Conservation (phyloP, 2,113 vertebrate genomes). For the Rhabdomys dilectus region DNA sequence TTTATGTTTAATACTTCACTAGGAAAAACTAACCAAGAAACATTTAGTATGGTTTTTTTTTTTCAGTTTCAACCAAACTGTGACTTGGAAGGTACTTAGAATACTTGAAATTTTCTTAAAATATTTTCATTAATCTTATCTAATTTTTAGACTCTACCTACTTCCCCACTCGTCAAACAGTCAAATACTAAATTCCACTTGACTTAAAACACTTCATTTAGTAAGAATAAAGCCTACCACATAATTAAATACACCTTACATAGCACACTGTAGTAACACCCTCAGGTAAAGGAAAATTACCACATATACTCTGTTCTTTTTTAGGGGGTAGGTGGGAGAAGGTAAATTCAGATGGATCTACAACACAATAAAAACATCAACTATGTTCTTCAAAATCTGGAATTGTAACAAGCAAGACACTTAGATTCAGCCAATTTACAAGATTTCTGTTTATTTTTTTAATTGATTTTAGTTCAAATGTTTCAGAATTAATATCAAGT, state of each 20-base stretch:
- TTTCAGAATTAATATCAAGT: slow-evolving; percentile 35
- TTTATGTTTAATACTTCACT: slow-evolving; percentile 25
- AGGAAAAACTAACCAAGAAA: slow-evolving; percentile 53
- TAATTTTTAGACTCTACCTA: slow-evolving; percentile 65
- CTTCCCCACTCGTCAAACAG: slow-evolving; percentile 61
- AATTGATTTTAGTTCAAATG: slow-evolving; percentile 68
- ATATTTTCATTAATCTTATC: slow-evolving; percentile 55
- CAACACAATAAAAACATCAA: slow-evolving; percentile 71
- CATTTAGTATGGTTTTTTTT: slow-evolving; percentile 82
- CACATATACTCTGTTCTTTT: slow-evolving; percentile 43
- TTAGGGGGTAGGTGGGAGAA: slow-evolving; percentile 27
- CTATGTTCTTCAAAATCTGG: slow-evolving; percentile 56
- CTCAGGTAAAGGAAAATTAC: slow-evolving; percentile 2
- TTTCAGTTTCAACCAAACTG: slow-evolving; percentile 87
- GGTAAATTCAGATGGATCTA: slow-evolving; percentile 67
- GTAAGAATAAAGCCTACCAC: slow-evolving; percentile 54
- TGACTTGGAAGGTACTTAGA: slow-evolving; percentile 76
- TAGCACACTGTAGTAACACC: not conserved
- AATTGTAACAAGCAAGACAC: slow-evolving; percentile 75
- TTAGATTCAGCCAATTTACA: slow-evolving; percentile 68
- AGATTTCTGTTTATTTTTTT: slow-evolving; percentile 47
- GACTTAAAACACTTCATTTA: slow-evolving; percentile 72
- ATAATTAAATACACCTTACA: slow-evolving; percentile 41
- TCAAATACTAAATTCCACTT: slow-evolving; percentile 67
- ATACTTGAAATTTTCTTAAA: slow-evolving; percentile 65